These are phyloP conservation scores for Gymnodraco acuticeps DNA, from an alignment of 2,797 vertebrate species.

Conservation along the genomic window DNA sequence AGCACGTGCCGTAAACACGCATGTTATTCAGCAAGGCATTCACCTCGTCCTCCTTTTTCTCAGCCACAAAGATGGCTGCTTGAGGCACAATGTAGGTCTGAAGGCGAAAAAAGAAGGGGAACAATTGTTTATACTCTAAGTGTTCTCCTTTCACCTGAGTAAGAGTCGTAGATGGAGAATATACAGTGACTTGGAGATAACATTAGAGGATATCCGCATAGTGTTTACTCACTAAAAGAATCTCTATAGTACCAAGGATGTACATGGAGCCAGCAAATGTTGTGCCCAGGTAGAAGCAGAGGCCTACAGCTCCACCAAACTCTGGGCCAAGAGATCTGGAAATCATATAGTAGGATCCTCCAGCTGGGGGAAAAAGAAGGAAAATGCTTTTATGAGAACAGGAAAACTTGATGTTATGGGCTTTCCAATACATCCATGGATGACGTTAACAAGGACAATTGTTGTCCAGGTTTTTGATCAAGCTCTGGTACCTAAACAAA, in stretches of 20 bases:
- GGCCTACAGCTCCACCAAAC: constrained; percentile 95
- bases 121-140: not conserved
- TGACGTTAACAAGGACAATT: not conserved
- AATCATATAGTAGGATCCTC: constrained; percentile 98
- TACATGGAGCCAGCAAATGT: constrained; percentile 99
- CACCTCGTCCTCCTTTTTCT: constrained; percentile 81
- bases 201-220: not conserved
- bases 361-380: constrained; percentile 81
- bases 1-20: constrained; percentile 94
- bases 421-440: not conserved
- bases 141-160: not conserved
- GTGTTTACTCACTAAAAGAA: constrained; percentile 89
- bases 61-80: constrained; percentile 90
- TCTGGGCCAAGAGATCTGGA: constrained; percentile 96
- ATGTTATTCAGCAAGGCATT: constrained; percentile 93
- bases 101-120: not conserved
- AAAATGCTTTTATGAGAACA: not conserved
- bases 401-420: not conserved
- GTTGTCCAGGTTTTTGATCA: not conserved
- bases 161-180: not conserved
- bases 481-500: not conserved
- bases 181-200: not conserved
- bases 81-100: constrained; percentile 95
- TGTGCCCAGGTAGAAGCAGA: constrained; percentile 97
- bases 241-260: constrained; percentile 97